These are phyloP conservation scores for Nesogale talazaci DNA, from an alignment of 2,113 vertebrate genomes.

Conservation along the genomic window DNA sequence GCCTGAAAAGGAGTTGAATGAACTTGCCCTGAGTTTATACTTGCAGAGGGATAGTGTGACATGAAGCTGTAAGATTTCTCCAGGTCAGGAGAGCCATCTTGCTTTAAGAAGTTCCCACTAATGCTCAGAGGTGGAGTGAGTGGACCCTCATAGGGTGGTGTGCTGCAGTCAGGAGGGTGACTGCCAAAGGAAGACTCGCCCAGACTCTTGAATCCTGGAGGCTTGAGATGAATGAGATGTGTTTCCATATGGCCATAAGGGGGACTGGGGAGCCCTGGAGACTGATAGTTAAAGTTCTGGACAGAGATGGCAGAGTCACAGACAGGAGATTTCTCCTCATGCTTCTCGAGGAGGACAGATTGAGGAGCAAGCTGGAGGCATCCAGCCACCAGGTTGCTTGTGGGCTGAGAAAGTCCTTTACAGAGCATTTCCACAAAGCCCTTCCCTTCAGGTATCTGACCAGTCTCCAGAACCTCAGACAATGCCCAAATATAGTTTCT, in stretches of 20 bases:
- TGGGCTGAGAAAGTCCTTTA: constrained; percentile 98
- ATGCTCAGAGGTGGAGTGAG: constrained; percentile 96
- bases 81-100: constrained; percentile 93
- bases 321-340: constrained; percentile 89
- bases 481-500: constrained; percentile 99
- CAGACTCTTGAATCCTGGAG: constrained; percentile 89
- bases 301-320: constrained; percentile 79
- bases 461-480: constrained; percentile 95
- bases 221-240: constrained; percentile 93
- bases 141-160: constrained; percentile 95
- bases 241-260: constrained; percentile 96
- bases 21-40: constrained; percentile 87
- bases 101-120: constrained; percentile 96
- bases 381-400: constrained; percentile 97
- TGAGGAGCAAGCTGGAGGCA: constrained; percentile 93
- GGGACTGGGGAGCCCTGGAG: constrained; percentile 95
- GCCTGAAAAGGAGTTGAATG: constrained; percentile 89
- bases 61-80: constrained; percentile 91
- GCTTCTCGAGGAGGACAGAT: constrained; percentile 89
- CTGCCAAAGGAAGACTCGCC: constrained; percentile 88
- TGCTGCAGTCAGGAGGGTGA: constrained; percentile 90
- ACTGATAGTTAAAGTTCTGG: constrained; percentile 92
- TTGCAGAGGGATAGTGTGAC: constrained; percentile 84
- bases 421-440: constrained; percentile 97
- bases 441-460: constrained; percentile 93